phyloP scores from a whole-genome alignment of 1,140 invertebrate species.

The Drosophila parvula region DNA sequence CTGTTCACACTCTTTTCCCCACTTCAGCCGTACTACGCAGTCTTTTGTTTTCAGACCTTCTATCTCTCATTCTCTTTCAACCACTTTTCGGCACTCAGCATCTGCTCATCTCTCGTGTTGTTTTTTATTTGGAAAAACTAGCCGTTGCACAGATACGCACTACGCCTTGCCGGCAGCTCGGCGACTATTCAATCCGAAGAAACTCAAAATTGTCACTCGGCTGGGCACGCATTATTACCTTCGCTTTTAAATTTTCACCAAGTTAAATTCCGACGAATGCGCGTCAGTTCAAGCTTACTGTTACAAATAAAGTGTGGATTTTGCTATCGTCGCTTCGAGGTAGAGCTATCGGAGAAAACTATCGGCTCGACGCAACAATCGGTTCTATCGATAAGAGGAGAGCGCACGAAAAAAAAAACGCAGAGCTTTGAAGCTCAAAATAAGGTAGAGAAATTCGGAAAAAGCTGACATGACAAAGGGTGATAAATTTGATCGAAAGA shows the following conservation, averaged over 20 bases:
- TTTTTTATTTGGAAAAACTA: background rate
- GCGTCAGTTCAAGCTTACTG: slow-evolving; percentile 13
- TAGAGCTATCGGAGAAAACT: too few species aligned
- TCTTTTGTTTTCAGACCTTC: slow-evolving; percentile 48
- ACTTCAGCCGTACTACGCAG: slow-evolving; percentile 38
- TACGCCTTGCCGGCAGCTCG: background rate
- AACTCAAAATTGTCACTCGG: background rate
- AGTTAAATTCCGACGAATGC: slow-evolving; percentile 13
- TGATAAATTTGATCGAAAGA: too few species aligned
- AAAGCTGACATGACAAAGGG: too few species aligned
- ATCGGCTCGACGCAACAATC: too few species aligned
- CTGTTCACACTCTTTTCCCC: slow-evolving; percentile 29
- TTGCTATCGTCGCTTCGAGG: too few species aligned
- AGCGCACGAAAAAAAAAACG: too few species aligned
- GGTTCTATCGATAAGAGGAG: too few species aligned
- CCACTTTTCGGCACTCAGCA: slow-evolving; percentile 61
- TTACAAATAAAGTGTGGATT: background rate
- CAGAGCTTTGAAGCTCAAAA: too few species aligned
- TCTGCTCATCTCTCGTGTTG: slow-evolving; percentile 12
- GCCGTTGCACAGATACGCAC: background rate
- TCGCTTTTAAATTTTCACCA: slow-evolving; percentile 5
- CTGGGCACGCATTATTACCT: slow-evolving; percentile 12
- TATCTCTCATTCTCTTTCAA: slow-evolving; percentile 28
- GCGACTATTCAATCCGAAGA: background rate
- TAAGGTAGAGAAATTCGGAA: too few species aligned